These are phyloP conservation scores for Chloroceryle inda DNA, from an alignment of 2,797 vertebrate genomes.

Conservation along the genomic window DNA sequence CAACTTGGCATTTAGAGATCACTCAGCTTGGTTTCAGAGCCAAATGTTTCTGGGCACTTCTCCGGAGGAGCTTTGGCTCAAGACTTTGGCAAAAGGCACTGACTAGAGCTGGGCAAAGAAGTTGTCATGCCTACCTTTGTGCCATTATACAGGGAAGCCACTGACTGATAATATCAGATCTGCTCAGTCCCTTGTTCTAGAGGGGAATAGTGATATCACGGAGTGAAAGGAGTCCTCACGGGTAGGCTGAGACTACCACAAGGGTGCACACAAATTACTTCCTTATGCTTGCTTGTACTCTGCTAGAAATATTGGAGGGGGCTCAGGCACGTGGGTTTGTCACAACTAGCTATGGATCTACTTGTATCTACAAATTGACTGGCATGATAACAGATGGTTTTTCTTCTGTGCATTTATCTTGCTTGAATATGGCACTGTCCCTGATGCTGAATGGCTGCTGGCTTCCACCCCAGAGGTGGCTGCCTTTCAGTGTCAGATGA, in stretches of 20 bases:
- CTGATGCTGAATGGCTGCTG: conserved; percentile 14
- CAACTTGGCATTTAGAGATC: conserved; percentile 27
- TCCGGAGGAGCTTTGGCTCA: conserved; percentile 50
- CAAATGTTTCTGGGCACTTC: conserved; percentile 50
- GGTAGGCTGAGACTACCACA: neutral
- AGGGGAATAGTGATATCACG: neutral
- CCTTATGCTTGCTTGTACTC: conserved; percentile 52
- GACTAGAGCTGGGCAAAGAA: conserved; percentile 36
- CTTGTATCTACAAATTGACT: conserved; percentile 20
- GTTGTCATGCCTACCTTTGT: conserved; percentile 45
- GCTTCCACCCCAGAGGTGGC: conserved; percentile 66
- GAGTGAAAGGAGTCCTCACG: neutral
- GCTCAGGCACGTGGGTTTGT: conserved; percentile 1
- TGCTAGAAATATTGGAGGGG: conserved; percentile 42
- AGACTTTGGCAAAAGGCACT: conserved; percentile 62
- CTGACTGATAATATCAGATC: conserved; percentile 19
- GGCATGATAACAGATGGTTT: conserved; percentile 18
- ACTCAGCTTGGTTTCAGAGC: conserved; percentile 25
- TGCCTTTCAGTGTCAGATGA: conserved; percentile 65
- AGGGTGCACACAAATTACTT: conserved; percentile 17
- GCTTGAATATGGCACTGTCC: conserved; percentile 48
- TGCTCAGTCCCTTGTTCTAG: neutral
- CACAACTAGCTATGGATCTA: conserved; percentile 5
- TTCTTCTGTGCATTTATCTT: conserved; percentile 28
- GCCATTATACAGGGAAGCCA: neutral